phyloP scores from a whole-genome alignment of 2,113 vertebrate genomes.

The Rhinolophus sinicus region DNA sequence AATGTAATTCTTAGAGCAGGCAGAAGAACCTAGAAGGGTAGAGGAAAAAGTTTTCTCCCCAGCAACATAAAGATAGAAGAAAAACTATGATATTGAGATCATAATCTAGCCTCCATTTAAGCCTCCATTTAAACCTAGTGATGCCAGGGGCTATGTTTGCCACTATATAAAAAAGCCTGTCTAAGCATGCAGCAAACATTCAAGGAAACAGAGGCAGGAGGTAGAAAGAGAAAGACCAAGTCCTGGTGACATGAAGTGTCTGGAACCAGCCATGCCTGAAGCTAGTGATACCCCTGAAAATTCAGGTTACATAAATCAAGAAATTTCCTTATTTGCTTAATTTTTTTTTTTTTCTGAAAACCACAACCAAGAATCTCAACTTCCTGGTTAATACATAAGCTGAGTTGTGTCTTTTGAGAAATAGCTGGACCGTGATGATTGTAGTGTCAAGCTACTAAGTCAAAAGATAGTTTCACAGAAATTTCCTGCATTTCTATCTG shows the following conservation, averaged over 20 bases:
- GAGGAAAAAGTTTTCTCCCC: neutral
- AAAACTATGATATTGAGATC: neutral
- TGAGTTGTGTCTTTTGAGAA: conserved; percentile 2
- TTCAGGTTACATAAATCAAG: neutral
- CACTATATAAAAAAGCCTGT: neutral
- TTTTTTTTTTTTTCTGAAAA: neutral
- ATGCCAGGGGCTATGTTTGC: neutral
- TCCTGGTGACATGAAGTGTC: neutral
- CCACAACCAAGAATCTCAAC: neutral
- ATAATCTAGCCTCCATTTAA: neutral
- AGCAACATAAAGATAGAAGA: neutral
- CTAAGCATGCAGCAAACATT: neutral
- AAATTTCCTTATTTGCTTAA: neutral
- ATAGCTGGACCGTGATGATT: neutral
- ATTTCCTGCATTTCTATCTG: neutral
- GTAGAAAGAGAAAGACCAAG: neutral
- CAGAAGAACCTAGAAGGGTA: neutral
- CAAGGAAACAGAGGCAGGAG: neutral
- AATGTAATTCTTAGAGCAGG: neutral
- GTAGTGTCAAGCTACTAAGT: neutral
- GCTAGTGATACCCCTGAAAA: neutral
- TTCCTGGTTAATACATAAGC: neutral
- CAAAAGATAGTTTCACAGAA: neutral
- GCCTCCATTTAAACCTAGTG: neutral
- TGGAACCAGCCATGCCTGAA: neutral